Percentiles rank a stretch among this genome's conserved stretches.
Evolutionary conservation across 1,140 invertebrate genomes (phyloP).

Genomic region (Luehdorfia chinensis): DNA sequence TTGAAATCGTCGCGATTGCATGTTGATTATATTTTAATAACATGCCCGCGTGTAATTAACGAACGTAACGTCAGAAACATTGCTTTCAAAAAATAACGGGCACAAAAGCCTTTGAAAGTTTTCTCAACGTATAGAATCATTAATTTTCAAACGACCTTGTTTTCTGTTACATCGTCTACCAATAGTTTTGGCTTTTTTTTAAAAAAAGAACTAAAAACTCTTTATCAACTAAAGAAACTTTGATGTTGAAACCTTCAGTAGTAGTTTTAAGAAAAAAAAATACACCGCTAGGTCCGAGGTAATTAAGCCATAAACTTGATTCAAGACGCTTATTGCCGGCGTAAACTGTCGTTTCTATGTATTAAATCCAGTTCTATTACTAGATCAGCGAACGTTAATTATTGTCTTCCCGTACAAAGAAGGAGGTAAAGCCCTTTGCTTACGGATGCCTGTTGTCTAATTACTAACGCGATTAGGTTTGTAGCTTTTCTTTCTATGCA

Average conservation of each 20-base stretch:
- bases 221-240: no score
- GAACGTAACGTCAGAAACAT: constrained; percentile 2
- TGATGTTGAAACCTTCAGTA: no score
- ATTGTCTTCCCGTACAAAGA: constrained; percentile 9
- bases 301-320: no score
- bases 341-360: constrained; percentile 2
- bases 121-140: neutral
- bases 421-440: constrained; percentile 7
- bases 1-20: neutral
- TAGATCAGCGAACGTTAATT: constrained; percentile 3
- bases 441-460: constrained; percentile 1
- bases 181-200: no score
- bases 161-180: no score
- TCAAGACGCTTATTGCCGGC: constrained; percentile 6
- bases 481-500: no score
- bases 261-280: no score
- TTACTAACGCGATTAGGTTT: no score
- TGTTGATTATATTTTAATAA: neutral
- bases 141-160: neutral
- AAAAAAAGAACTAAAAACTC: no score
- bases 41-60: constrained; percentile 2
- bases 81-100: neutral
- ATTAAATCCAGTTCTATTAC: constrained; percentile 9
- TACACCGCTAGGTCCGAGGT: no score
- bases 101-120: no score